phyloP scores from a whole-genome alignment of 2,888 invertebrate genomes.

The Sarcophaga rosellei region DNA sequence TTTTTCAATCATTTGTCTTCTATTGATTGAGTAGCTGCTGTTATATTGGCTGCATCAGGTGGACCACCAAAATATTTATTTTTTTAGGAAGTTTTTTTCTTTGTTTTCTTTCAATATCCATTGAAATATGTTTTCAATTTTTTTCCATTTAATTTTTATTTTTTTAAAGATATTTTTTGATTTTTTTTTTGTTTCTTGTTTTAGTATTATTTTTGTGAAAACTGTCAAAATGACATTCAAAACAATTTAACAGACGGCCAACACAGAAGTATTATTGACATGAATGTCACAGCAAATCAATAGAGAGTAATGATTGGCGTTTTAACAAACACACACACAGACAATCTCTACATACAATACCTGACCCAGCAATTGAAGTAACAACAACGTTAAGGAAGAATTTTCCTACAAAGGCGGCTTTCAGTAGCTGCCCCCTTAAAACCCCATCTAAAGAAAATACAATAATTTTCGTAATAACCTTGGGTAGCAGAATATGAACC shows the following conservation, averaged over 20 bases:
- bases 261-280: slow-evolving; percentile 62
- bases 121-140: slow-evolving; percentile 1
- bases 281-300: slow-evolving; percentile 64
- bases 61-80: slow-evolving; percentile 61
- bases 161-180: not conserved
- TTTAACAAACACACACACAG: slow-evolving; percentile 9
- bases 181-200: slow-evolving; percentile 5
- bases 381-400: slow-evolving; percentile 15
- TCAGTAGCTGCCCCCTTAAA: not conserved
- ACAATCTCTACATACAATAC: not conserved
- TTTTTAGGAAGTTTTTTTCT: not conserved
- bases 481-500: not conserved
- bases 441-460: not conserved
- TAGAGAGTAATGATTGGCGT: slow-evolving; percentile 54
- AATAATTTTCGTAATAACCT: not conserved
- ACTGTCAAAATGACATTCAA: slow-evolving; percentile 66
- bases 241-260: slow-evolving; percentile 64
- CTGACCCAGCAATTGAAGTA: not conserved
- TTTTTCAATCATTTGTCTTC: slow-evolving; percentile 55
- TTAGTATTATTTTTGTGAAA: slow-evolving; percentile 35
- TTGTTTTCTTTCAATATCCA: not conserved
- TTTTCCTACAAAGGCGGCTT: slow-evolving; percentile 18
- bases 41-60: slow-evolving; percentile 50
- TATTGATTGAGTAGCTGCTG: slow-evolving; percentile 39
- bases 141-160: slow-evolving; percentile 7